phyloP scores from a whole-genome alignment of 2,888 invertebrate genomes.

The Agriopis marginaria region DNA sequence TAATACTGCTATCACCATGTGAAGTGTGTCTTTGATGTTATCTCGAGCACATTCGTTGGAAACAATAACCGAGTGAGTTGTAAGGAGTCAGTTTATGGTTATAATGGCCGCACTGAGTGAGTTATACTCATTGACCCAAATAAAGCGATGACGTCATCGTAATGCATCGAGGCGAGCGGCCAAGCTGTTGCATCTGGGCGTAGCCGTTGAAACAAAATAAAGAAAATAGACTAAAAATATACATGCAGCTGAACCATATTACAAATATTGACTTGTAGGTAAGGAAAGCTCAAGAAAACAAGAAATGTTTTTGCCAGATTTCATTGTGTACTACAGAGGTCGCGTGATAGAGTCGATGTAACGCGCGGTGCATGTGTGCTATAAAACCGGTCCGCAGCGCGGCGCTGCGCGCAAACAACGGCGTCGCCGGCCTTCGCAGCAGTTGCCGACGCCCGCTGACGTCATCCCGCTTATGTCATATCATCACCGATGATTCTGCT shows the following conservation, averaged over 20 bases:
- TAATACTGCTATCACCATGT: conserved; percentile 18
- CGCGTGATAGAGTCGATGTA: conserved; percentile 51
- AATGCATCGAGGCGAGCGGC: conserved; percentile 50
- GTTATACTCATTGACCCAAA: conserved; percentile 78
- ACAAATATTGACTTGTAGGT: conserved; percentile 30
- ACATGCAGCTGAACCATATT: conserved; percentile 7
- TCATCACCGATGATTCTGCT: conserved; percentile 62
- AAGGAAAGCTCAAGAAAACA: conserved; percentile 35
- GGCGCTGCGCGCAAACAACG: conserved; percentile 71
- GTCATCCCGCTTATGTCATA: conserved; percentile 83
- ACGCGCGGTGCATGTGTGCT: conserved; percentile 66
- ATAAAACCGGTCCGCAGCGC: conserved; percentile 71
- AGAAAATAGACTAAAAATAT: conserved; percentile 11
- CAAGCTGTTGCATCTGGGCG: conserved; percentile 68
- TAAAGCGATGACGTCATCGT: conserved; percentile 76
- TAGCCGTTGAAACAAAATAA: conserved; percentile 57
- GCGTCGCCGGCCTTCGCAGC: conserved; percentile 77
- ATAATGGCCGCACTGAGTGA: conserved; percentile 65
- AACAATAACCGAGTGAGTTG: conserved; percentile 27
- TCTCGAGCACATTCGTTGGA: conserved; percentile 32
- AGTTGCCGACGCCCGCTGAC: conserved; percentile 81
- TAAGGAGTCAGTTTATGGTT: conserved; percentile 60
- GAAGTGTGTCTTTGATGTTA: conserved; percentile 31
- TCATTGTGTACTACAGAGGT: conserved; percentile 29
- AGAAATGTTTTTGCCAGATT: conserved; percentile 27